Percentiles rank a stretch among this genome's conserved stretches.
Conservation (phyloP, 1,140 invertebrate species). For the Drosophila tropicalis region DNA sequence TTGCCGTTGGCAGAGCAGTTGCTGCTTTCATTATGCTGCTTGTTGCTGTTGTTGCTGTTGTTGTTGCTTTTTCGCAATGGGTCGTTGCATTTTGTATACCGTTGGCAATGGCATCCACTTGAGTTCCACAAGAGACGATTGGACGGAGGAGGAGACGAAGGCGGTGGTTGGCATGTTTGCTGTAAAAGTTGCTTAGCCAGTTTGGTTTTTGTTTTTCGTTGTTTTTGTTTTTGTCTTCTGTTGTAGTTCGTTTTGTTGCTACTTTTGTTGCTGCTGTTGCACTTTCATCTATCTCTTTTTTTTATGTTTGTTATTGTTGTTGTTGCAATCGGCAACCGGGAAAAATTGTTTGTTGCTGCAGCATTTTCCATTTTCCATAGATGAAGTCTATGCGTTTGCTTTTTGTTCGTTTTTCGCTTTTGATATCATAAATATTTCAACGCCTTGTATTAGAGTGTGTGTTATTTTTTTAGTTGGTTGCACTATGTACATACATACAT, state of each 20-base stretch:
- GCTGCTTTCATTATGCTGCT: slow-evolving; percentile 37
- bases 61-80: slow-evolving; percentile 24
- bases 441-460: slow-evolving; percentile 55
- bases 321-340: slow-evolving; percentile 31
- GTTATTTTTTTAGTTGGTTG: slow-evolving; percentile 20
- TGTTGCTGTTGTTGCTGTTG: slow-evolving; percentile 8
- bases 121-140: slow-evolving; percentile 52
- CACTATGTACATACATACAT: neutral
- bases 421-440: slow-evolving; percentile 77
- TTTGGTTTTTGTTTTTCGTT: slow-evolving; percentile 42
- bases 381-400: neutral
- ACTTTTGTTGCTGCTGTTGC: slow-evolving; percentile 49
- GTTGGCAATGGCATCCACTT: slow-evolving; percentile 62
- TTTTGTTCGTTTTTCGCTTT: slow-evolving; percentile 20
- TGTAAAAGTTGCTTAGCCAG: slow-evolving; percentile 73
- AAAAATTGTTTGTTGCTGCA: slow-evolving; percentile 26
- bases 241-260: slow-evolving; percentile 29
- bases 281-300: slow-evolving; percentile 67
- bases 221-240: neutral
- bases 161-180: slow-evolving; percentile 3
- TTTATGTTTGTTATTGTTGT: slow-evolving; percentile 27
- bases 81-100: slow-evolving; percentile 32
- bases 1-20: slow-evolving; percentile 1
- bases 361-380: slow-evolving; percentile 36
- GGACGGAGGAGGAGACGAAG: neutral